Base-by-base conservation (phyloP, 2,888 invertebrate species). In the Limnephilus lunatus region DNA sequence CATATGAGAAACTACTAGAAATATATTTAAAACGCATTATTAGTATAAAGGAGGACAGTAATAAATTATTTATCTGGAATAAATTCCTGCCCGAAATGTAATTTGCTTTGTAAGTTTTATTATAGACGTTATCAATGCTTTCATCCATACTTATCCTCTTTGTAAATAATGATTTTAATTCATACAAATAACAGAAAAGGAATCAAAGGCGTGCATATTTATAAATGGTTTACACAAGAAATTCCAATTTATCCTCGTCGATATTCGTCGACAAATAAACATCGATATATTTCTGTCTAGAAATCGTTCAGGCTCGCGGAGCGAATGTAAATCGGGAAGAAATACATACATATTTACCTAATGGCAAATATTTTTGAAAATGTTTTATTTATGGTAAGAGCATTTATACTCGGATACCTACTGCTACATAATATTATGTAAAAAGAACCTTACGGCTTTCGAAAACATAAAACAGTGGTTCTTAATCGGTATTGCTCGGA, bases 241-340 rank as follows among this genome's bases (percentile, higher is more conserved):
- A 87, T 87, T 68, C 87, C 87, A 87, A 86, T 48, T 48, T 31
- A 87, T 15, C 25, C 87, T 31, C 87, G 87, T 31, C 87, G 87
- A 87, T 53, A 87, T 87, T n/a, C n/a, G 44, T 86, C 35, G 48
- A 30, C 44, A 44, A 86, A 87, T 19, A 87, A 87, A 87, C 87
- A 53, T 9, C 53, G 87, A 86, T 48, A 86, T 53, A 53, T 53
- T 53, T 87, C 53, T 68, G 87, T 87, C 87, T 30, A 87, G 87
- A 48, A 48, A 53, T 15, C 83, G 83, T 25, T 83, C 83, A 32
- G n/a, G 68, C 68, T 68, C 68, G 7, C 68, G 68, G 25, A 68
- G 25, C 85, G 85, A 85, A 85, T 39, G 32, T 19, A 85, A 85
- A 85, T 85, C 85, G 39, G 85, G 32, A 25, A 85, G 25, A 85